These are phyloP conservation scores for Globia sparganii DNA, from an alignment of 2,888 invertebrate genomes.

Conservation along the genomic window DNA sequence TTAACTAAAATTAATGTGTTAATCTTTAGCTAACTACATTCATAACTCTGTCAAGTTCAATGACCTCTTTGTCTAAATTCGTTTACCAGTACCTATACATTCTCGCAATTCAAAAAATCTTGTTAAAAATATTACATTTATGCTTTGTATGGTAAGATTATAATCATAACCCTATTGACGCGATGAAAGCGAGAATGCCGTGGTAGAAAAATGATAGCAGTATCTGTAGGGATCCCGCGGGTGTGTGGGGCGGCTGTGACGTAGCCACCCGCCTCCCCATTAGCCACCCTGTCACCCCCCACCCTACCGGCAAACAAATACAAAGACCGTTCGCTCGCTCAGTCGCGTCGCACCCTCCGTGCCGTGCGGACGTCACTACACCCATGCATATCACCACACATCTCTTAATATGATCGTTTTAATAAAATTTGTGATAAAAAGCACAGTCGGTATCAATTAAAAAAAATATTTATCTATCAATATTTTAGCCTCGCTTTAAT, in stretches of 20 bases:
- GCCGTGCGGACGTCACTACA: constrained; percentile 77
- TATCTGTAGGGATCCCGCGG: constrained; percentile 71
- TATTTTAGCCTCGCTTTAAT: constrained; percentile 30
- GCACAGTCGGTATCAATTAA: constrained; percentile 60
- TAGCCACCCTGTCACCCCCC: constrained; percentile 66
- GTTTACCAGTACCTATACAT: neutral
- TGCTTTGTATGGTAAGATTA: constrained; percentile 40
- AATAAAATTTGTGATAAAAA: constrained; percentile 76
- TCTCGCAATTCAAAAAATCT: constrained; percentile 5
- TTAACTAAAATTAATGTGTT: neutral
- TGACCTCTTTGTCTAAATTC: constrained; percentile 12
- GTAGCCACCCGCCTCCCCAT: constrained; percentile 73
- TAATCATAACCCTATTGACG: constrained; percentile 62
- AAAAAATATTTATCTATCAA: constrained; percentile 36
- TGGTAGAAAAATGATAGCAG: constrained; percentile 68
- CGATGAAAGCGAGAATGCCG: constrained; percentile 50
- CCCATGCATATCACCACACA: constrained; percentile 77
- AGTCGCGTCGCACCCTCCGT: constrained; percentile 86
- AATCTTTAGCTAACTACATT: constrained; percentile 12
- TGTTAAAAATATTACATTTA: constrained; percentile 25
- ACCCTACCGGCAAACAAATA: constrained; percentile 74
- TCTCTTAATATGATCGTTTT: constrained; percentile 80
- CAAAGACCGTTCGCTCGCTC: constrained; percentile 69
- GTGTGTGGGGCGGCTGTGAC: constrained; percentile 74
- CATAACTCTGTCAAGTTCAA: constrained; percentile 11